Evolutionary conservation across 2,888 invertebrate species (phyloP), one percentile per base, ranked within the genome.

Genomic region (Agrotis exclamationis): DNA sequence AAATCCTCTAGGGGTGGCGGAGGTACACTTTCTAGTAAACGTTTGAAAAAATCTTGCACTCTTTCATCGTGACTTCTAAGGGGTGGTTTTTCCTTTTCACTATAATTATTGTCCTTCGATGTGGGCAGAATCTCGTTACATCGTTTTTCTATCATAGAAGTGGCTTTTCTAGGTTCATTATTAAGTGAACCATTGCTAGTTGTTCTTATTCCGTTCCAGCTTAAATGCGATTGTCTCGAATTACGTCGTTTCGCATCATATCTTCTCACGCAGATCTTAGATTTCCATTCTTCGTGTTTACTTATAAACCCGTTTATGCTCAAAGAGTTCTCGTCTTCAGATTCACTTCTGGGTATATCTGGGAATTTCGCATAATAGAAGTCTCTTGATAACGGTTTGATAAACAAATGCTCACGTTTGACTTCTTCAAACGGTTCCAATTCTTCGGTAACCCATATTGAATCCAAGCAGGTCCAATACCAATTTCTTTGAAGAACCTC

Each of bases 401-500:
- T 70, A 82, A 90, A 96, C 47, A 88, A 70, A 71, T 95, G 90
- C 81, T 95, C 94, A 0, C 90, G 89, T 80, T 91, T 92, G 4
- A 95, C 89, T 76, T 95, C 95, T 76, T 95, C 95, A 77, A 96
- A 96, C 0, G 96, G 95, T 84, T 96, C 96, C 88, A 96, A 70
- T 62, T 96, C 96, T 79, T 93, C 92, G 4, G 93, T 92, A 51
- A 91, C 85, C 96, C 96, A 96, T 51, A 92, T 54, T 44, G 91
- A 86, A 79, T 95, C 95, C 86, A 96, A 88, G 60, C 92, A 89
- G 76, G 90, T 88, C 96, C 96, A 96, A 85, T 91, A 95, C 65
- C 85, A 86, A 89, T 96, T 96, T 85, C 90, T 91, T 79, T 93
- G 90, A 58, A 96, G 91, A 47, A 94, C 90, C 77, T 96, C 95